A percentile compares a stretch with the other conserved stretches of the same genome.
These are phyloP conservation scores for Oceanodroma tethys DNA, from an alignment of 2,113 vertebrate species.

Conservation along the genomic window DNA sequence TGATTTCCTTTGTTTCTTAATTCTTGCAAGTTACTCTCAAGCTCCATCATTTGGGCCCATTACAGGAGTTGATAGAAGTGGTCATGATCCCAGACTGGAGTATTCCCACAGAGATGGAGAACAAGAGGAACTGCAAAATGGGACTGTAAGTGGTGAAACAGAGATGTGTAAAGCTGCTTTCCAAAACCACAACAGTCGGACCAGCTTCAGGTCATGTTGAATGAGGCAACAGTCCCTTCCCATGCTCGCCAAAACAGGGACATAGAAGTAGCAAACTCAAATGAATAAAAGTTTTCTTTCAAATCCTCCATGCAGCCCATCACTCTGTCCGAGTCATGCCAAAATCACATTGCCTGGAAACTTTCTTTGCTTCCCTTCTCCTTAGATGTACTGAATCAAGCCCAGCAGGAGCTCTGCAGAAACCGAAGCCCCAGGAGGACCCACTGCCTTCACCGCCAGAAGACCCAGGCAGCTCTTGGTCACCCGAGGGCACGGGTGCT, in stretches of 20 bases:
- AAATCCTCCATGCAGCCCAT: background rate
- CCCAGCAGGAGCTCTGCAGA: background rate
- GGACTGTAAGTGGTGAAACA: background rate
- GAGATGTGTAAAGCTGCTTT: background rate
- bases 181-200: rapidly evolving
- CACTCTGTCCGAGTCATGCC: rapidly evolving
- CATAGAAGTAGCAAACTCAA: background rate
- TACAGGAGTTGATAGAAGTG: background rate
- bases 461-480: background rate
- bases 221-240: background rate
- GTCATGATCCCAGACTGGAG: background rate
- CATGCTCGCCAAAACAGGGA: background rate
- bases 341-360: background rate
- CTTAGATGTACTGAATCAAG: background rate
- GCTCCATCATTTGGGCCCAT: background rate
- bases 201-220: background rate
- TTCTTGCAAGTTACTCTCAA: background rate
- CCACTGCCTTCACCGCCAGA: background rate
- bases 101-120: background rate
- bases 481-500: rapidly evolving
- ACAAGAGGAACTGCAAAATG: background rate
- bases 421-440: background rate
- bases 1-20: background rate
- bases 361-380: background rate
- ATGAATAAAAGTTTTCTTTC: background rate